phyloP scores from a whole-genome alignment of 2,888 invertebrate species.

The Drosophila eohydei region DNA sequence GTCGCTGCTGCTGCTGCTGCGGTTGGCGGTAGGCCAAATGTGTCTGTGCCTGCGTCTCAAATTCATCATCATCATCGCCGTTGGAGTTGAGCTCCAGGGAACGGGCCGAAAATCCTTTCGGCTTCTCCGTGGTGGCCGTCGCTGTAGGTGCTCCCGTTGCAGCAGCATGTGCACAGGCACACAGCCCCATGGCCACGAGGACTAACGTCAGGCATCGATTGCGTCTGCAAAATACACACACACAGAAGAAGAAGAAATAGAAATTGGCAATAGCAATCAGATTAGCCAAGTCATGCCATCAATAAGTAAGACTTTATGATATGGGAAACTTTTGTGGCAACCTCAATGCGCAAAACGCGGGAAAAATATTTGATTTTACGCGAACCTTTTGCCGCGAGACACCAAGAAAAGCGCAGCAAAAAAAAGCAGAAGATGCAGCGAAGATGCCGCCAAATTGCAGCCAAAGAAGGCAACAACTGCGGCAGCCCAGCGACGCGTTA shows the following conservation, averaged over 20 bases:
- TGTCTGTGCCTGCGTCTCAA: constrained; percentile 84
- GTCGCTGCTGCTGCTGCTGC: constrained; percentile 67
- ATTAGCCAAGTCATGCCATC: constrained; percentile 69
- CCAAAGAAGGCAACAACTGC: constrained; percentile 68
- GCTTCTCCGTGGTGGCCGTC: constrained; percentile 80
- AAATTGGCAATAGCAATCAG: constrained; percentile 60
- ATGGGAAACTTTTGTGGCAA: constrained; percentile 81
- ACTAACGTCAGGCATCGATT: constrained; percentile 70
- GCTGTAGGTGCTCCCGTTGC: constrained; percentile 67
- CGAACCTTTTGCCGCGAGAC: constrained; percentile 59
- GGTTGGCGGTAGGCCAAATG: constrained; percentile 82
- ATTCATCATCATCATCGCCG: constrained; percentile 79
- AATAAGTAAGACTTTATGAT: constrained; percentile 79
- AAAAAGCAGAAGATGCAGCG: constrained; percentile 37
- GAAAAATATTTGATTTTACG: constrained; percentile 72
- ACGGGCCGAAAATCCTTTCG: constrained; percentile 82
- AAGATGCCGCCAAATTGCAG: constrained; percentile 76
- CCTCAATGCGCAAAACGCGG: constrained; percentile 73
- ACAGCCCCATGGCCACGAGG: constrained; percentile 73
- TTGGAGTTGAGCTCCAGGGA: constrained; percentile 74
- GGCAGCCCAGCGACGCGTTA: constrained; percentile 71
- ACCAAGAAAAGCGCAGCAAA: constrained; percentile 8
- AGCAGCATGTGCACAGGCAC: constrained; percentile 69
- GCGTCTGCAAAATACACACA: constrained; percentile 56
- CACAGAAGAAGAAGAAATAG: constrained; percentile 32